Base-by-base conservation (phyloP, 2,113 vertebrate genomes). In the Psilopogon haemacephalus region DNA sequence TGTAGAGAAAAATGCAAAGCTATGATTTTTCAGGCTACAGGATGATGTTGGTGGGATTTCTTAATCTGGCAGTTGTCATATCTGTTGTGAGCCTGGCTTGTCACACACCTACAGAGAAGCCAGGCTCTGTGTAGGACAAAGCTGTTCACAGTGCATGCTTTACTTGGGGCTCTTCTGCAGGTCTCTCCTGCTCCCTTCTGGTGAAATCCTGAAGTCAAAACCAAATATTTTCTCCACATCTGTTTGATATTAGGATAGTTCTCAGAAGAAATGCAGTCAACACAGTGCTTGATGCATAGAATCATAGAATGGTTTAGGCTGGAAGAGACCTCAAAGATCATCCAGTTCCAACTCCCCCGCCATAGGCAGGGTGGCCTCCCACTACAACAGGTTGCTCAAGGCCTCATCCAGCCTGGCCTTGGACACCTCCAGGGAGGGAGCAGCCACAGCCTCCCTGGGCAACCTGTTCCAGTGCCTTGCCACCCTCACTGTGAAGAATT, bases 171-270 rank as follows among this genome's bases (percentile, higher is more conserved):
- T 26, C 42, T 89, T 78, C 65, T 81, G 74, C 44, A 71, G 48
- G 70, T 60, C 94, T 93, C 95, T 96, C 54, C 95, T 96, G 96
- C 94, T 89, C 92, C 74, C 96, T 96, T 93, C 95, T 96, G 94
- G 95, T 71, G 70, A 81, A 91, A 17, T 18, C 69, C 40, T 91
- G 91, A 90, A 95, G 77, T 71, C 88, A 4, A 27, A 83, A 94
- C 24, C 52, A 56, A 32, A 35, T 26, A 64, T 68, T 88, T 93
- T 90, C 32, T 73, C 33, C 6, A 15, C 7, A 2, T 59, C 24
- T 74, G 13, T 67, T 75, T 67, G 63, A 1, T 77, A 78, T 24
- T 24, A 85, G 42, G 23, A 44, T 52, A 70, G 26, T 8, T 67
- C 12, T 79, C 79, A 68, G n/a, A 88, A 84, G 6, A 20, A 33